Conservation (phyloP, 2,888 invertebrate species). For the Phasia obesa region DNA sequence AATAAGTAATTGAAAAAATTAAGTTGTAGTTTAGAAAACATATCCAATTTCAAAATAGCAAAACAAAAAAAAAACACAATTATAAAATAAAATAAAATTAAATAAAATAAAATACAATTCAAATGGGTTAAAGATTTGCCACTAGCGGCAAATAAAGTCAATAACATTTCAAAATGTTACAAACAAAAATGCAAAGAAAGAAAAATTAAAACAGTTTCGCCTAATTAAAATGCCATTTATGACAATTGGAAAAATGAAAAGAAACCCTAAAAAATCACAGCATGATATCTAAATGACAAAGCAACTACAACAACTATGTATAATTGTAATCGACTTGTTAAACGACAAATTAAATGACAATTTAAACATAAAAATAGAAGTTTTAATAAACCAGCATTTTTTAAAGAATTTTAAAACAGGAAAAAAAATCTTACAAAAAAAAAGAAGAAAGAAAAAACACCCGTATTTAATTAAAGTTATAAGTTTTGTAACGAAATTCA, state of each 20-base stretch:
- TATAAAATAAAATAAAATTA: constrained; percentile 31
- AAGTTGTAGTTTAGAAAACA: constrained; percentile 19
- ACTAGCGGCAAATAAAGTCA: constrained; percentile 42
- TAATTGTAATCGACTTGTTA: constrained; percentile 42
- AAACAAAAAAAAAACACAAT: too few relatives aligned
- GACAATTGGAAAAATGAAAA: constrained; percentile 39
- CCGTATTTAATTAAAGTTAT: constrained; percentile 30
- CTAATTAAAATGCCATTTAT: constrained; percentile 70
- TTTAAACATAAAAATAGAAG: constrained; percentile 38
- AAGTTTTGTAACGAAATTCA: constrained; percentile 9
- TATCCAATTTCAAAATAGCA: constrained; percentile 26
- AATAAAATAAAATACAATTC: constrained; percentile 5
- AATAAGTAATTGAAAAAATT: constrained; percentile 37
- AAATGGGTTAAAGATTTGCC: constrained; percentile 33
- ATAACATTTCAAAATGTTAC: constrained; percentile 48
- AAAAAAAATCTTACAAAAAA: not conserved
- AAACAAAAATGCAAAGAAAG: not conserved
- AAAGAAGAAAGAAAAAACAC: not conserved
- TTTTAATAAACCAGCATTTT: constrained; percentile 52
- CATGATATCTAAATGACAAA: constrained; percentile 56
- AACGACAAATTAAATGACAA: constrained; percentile 60
- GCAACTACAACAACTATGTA: constrained; percentile 23
- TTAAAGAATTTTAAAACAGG: not conserved
- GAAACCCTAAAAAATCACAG: constrained; percentile 67
- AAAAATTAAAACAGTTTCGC: constrained; percentile 30